Evolutionary conservation across 2,888 invertebrate genomes (phyloP), one percentile per base, ranked within the genome.

Genomic region (Scaptomyza tumidula): DNA sequence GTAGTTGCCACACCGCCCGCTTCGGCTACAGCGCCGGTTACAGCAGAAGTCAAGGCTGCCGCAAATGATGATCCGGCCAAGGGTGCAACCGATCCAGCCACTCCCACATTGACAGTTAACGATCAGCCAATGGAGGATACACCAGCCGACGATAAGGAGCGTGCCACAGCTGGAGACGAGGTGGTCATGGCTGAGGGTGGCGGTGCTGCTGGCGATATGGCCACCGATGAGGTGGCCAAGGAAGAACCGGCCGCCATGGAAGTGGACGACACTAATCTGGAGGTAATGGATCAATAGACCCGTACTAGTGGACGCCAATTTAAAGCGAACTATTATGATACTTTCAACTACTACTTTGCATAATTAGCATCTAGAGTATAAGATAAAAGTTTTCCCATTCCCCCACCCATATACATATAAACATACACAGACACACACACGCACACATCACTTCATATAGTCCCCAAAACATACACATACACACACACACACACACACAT

Each of bases 271-370:
- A 91, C 91, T 72, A 92, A 91, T 78, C 92, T 91, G 71, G 91
- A 92, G 80, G 92, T 92, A 58, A 92, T 92, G 92, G 91, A 92
- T 80, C 92, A 92, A 78, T 92, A 92, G 58, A 61, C n/a, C 80
- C 64, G 24, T n/a, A 24, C 10, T 19, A 31, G 16, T n/a, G 44
- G 10, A 39, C 41, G 37, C 64, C 14, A 54, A 75, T 68, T 54
- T 56, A 61, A 54, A 45, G 67, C 61, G 16, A 56, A 69, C 68
- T 68, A 69, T 44, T 61, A 78, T 69, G 78, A 65, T 67, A 75
- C 66, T 71, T 78, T 62, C 56, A 75, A 73, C 57, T 75, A 78
- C 53, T 75, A 79, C 65, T 71, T 71, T 57, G 63, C 58, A 80
- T 63, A 71, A 55, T 46, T 81, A 75, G 50, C 43, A 81, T 50